Conservation (phyloP, 2,888 invertebrate genomes). For the Agrotis exclamationis region DNA sequence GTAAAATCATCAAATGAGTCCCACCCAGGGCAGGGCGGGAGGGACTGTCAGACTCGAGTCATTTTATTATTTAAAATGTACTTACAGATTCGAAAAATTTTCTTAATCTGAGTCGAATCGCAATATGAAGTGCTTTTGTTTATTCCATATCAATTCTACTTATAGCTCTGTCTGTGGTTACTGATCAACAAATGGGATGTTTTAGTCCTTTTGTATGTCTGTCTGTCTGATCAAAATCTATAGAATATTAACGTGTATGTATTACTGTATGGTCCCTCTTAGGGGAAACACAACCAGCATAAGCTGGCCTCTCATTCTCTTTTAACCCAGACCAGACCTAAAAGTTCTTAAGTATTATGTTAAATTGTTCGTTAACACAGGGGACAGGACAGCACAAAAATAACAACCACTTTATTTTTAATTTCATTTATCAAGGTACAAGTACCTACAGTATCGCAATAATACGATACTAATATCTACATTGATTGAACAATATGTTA, state of each 20-base stretch:
- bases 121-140: not conserved
- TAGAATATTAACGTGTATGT: not conserved
- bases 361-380: not conserved
- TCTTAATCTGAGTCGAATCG: not conserved
- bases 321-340: not conserved
- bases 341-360: not conserved
- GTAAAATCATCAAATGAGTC: too few relatives aligned
- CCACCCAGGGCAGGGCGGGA: too few relatives aligned
- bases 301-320: not conserved
- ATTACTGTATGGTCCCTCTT: not conserved
- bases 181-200: not conserved
- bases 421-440: constrained; percentile 84
- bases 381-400: constrained; percentile 22
- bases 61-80: too few relatives aligned
- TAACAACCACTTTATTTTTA: constrained; percentile 68
- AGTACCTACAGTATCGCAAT: constrained; percentile 74
- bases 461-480: constrained; percentile 69
- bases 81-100: too few relatives aligned
- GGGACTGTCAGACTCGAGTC: too few relatives aligned
- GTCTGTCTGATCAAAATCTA: too few relatives aligned
- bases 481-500: constrained; percentile 61
- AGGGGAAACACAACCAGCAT: not conserved
- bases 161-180: not conserved
- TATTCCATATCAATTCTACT: not conserved
- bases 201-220: not conserved